Evolutionary conservation across 1,140 invertebrate species (phyloP).

Genomic region (Elymnias hypermnestra): DNA sequence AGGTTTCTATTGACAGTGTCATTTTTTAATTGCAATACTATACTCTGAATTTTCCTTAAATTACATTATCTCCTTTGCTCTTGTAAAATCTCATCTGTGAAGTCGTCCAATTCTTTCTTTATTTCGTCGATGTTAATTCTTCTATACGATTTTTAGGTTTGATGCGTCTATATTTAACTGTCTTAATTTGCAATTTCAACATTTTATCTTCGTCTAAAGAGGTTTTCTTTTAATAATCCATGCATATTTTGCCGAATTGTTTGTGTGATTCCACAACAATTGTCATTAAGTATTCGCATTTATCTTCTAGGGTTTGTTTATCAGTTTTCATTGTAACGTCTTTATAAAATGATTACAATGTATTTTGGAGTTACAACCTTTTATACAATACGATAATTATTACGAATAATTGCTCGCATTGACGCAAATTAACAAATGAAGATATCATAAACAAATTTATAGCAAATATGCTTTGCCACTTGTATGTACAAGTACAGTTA

Average conservation of each 20-base stretch:
- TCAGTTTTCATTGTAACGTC: no score
- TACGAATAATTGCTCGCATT: no score
- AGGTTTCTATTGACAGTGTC: no score
- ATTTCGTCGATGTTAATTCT: constrained; percentile 27
- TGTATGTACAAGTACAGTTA: no score
- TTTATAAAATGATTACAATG: no score
- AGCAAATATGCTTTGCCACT: no score
- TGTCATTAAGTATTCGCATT: constrained; percentile 59
- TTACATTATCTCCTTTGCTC: constrained; percentile 29
- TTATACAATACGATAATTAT: no score
- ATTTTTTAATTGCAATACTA: no score
- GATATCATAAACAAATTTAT: no score
- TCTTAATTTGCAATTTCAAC: constrained; percentile 44
- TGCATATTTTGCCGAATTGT: constrained; percentile 49
- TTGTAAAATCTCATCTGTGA: constrained; percentile 33
- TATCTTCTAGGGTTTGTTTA: constrained; percentile 33
- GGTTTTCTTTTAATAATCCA: constrained; percentile 50
- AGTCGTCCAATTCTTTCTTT: constrained; percentile 40
- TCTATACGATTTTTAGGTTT: constrained; percentile 40
- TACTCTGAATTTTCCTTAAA: no score
- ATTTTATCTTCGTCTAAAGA: constrained; percentile 47
- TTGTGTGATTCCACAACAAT: constrained; percentile 55
- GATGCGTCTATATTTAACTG: constrained; percentile 23
- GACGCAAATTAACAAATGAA: no score
- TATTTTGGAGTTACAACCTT: no score